Base-by-base conservation (phyloP, 2,888 invertebrate genomes). In the Latrodectus elegans region DNA sequence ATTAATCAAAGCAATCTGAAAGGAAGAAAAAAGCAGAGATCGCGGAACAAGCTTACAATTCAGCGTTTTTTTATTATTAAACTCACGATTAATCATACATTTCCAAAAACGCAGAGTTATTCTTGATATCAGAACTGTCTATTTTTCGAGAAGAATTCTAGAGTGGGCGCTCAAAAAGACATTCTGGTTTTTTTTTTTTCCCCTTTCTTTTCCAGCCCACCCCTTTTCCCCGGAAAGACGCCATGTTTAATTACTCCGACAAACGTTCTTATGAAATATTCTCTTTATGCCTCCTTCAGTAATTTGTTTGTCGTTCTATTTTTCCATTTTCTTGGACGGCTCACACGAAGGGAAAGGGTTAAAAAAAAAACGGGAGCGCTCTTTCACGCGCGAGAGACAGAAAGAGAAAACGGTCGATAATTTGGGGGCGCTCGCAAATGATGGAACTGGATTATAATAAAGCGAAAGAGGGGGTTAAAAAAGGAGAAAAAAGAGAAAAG, bases 211-310 rank as follows among this genome's bases (percentile, higher is more conserved):
- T 26, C 38, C n/a, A 14, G 38, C 49, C 60, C 9, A 11, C 60
- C 60, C 60, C 1, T 38, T 55, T 64, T 26, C 76, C 49, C 78
- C 73, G 76, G 76, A 83, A 83, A 83, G 83, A 83, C 83, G 84
- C 78, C 76, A 73, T 80, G 86, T 86, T 86, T 86, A 86, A 86
- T 86, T 86, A 86, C 79, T 76, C 86, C 80, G 72, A 55, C 77
- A 84, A 84, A 72, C 83, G 73, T 83, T 83, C 83, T 85, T 85
- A 79, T 85, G 85, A 85, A 85, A 85, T 85, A 85, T 85, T 84
- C 78, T 73, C 70, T 83, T 73, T 84, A 77, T 67, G 67, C 65
- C 75, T 38, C 38, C 84, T 68, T 71, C 72, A 51, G 75, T 86
- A 86, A 86, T 86, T 84, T 78, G 84, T 78, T 78, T 78, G 84